Evolutionary conservation across 2,797 vertebrate genomes (phyloP), one percentile per base, ranked within the genome.

Genomic region (Mus spretus): DNA sequence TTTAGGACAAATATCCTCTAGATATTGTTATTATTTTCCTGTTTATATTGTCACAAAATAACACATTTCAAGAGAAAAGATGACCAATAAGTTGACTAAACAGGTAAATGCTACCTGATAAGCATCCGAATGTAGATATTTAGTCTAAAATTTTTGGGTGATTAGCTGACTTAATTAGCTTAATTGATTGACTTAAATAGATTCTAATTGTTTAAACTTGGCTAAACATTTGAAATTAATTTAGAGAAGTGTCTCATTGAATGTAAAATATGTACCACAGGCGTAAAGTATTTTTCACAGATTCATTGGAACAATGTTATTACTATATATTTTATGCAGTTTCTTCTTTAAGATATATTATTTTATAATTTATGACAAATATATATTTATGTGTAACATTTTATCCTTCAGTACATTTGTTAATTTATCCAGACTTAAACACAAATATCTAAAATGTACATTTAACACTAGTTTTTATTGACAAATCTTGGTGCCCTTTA

Each of bases 141-240:
- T 50, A 93, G 63, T 65, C 78, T 81, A 47, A 55, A 61, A 80
- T 67, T 59, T 53, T 95, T 72, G 55, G 63, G 34, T 95, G 86
- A 96, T 85, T 94, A 96, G 80, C 13, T 95, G 80, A 95, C 44
- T 90, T 93, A 92, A 88, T 94, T 90, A 90, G 79, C 75, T 96
- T 92, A 95, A 94, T 55, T 86, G 84, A 37, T 3, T 93, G 47
- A 92, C 34, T 96, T 89, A 90, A 92, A 94, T 81, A 93, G 96
- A 96, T 90, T 89, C 37, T 70, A 75, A 82, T 90, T 83, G 47
- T 93, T 96, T 97, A 95, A 96, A 94, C 67, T 82, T 93, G 83
- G 93, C 59, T 96, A 96, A 94, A 94, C 77, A 90, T 93, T 93
- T 92, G 61, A 88, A 96, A 97, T 89, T n/a, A 96, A 97, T 95